Conservation (phyloP, 2,797 vertebrate species). For the Falco columbarius region DNA sequence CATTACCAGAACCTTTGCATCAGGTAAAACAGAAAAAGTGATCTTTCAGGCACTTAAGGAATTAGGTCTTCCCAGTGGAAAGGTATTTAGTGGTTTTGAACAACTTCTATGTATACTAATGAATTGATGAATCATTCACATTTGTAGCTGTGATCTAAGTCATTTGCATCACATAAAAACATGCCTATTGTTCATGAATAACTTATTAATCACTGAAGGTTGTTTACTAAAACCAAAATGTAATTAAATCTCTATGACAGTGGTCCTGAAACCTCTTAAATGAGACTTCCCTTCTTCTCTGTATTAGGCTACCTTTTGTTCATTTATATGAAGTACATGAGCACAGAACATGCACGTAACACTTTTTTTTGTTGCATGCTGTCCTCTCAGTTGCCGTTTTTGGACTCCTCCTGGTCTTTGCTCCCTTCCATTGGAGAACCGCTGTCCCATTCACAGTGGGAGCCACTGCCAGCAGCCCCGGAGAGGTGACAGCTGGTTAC, state of each 20-base stretch:
- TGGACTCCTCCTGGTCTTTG: not conserved
- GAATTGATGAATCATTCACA: not conserved
- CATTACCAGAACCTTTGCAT: slow-evolving; percentile 97
- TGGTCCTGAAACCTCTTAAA: not conserved
- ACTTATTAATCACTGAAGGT: not conserved
- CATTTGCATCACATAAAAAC: not conserved
- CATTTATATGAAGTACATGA: not conserved
- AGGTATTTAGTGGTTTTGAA: slow-evolving; percentile 81
- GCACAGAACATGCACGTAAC: not conserved
- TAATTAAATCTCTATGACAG: not conserved
- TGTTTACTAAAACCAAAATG: not conserved
- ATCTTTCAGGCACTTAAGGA: slow-evolving; percentile 99
- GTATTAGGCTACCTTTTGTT: not conserved
- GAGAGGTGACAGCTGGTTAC: not conserved
- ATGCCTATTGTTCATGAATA: not conserved
- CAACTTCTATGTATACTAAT: not conserved
- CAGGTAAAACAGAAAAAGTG: slow-evolving; percentile 98
- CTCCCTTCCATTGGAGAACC: not conserved
- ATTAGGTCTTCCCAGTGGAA: slow-evolving; percentile 96
- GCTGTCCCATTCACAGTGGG: not conserved
- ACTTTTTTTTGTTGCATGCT: not conserved
- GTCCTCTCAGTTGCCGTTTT: not conserved
- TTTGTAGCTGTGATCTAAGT: not conserved
- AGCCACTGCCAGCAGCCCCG: not conserved
- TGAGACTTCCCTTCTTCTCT: not conserved